Conservation (phyloP, 2,888 invertebrate genomes). For the Eupithecia vulgata region DNA sequence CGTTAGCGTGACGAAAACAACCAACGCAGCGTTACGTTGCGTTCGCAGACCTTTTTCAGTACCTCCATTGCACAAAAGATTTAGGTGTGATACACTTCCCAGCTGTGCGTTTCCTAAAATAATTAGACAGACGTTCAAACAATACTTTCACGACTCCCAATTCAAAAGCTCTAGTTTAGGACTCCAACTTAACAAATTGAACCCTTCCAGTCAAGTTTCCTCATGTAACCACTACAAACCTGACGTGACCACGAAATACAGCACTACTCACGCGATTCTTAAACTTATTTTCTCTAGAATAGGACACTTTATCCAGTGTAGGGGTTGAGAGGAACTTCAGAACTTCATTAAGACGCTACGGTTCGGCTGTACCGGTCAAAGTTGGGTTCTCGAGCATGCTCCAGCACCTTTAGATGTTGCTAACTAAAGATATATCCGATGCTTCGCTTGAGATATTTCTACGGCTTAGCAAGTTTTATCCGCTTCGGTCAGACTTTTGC, state of each 20-base stretch:
- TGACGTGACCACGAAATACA: constrained; percentile 59
- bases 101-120: neutral
- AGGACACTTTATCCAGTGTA: constrained; percentile 55
- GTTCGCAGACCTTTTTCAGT: neutral
- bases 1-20: neutral
- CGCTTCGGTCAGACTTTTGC: constrained; percentile 54
- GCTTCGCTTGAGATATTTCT: constrained; percentile 56
- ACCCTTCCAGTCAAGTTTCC: constrained; percentile 41
- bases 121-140: neutral
- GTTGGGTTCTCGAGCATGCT: constrained; percentile 66
- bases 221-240: constrained; percentile 50
- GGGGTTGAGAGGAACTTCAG: constrained; percentile 57
- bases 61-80: neutral
- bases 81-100: neutral
- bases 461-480: constrained; percentile 60
- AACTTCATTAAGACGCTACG: constrained; percentile 78
- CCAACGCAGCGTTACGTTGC: neutral
- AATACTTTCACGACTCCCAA: neutral
- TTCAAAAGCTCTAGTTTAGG: neutral
- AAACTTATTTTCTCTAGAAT: constrained; percentile 52
- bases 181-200: constrained; percentile 7
- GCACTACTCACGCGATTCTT: constrained; percentile 48
- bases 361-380: constrained; percentile 70
- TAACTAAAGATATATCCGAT: constrained; percentile 59
- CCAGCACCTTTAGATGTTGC: constrained; percentile 64